Conservation (phyloP, 2,113 vertebrate species). For the Tiliqua scincoides region DNA sequence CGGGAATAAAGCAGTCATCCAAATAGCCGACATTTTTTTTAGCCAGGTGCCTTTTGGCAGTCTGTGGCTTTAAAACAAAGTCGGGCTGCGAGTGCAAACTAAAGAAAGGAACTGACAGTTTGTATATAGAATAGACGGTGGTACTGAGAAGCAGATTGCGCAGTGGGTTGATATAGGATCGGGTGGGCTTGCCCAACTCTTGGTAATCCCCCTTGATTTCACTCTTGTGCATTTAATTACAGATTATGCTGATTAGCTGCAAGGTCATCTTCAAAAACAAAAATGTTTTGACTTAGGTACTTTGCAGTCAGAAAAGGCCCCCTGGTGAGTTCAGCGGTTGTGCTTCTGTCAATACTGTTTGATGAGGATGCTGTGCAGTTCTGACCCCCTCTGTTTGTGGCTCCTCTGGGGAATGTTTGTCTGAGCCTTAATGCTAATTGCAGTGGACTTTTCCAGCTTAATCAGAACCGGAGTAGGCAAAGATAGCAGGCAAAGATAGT, state of each 20-base stretch:
- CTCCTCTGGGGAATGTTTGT: not conserved
- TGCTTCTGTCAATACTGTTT: not conserved
- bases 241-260: constrained; percentile 5
- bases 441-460: not conserved
- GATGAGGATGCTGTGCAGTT: not conserved
- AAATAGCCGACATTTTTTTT: not conserved
- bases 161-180: not conserved
- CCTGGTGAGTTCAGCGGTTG: not conserved
- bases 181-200: not conserved
- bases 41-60: rapidly evolving
- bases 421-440: not conserved
- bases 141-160: not conserved
- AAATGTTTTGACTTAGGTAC: not conserved
- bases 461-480: not conserved
- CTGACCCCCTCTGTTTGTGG: not conserved
- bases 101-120: not conserved
- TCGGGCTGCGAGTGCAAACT: rapidly evolving
- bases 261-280: not conserved
- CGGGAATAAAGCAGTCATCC: not conserved
- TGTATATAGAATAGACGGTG: rapidly evolving
- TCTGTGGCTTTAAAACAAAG: not conserved
- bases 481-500: not conserved
- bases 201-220: not conserved
- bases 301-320: not conserved
- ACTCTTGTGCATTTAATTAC: constrained; percentile 10